Base-by-base conservation (phyloP, 2,888 invertebrate species). In the Xestoiulus laeticollis region DNA sequence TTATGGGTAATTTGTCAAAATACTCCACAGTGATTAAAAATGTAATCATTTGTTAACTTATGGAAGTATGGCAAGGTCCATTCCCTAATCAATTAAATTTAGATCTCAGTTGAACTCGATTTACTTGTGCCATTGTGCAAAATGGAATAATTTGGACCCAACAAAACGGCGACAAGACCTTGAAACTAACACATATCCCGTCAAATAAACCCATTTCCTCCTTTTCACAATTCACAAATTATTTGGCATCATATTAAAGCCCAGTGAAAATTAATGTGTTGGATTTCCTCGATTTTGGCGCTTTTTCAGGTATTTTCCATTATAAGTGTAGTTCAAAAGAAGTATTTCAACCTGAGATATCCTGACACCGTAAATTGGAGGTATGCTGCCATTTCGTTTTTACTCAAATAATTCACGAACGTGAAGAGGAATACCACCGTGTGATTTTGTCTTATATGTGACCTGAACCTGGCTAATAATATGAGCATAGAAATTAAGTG, bases 191-290 rank as follows among this genome's bases (percentile, higher is more conserved):
- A 30, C 26, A 78, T 78, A 78, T 26, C 14, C 26, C 30, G 78
- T 78, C 30, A 78, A 30, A 78, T 78, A 78, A 78, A 78, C 30
- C 26, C 78, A 78, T 78, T 78, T 78, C 78, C 78, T 78, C 8
- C 14, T 19, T 16, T 30, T 78, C 16, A 30, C 78, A 78, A 78
- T 78, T 30, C 78, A 12, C 10, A 26, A 22, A 68, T 68, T 10
- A 26, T 68, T 68, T 68, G 68, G 78, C 78, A 78, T 78, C 78
- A 30, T 30, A 30, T 1, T 22, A 68, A 68, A 68, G 68, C 22
- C 26, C 8, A 26, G 26, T 68, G 68, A 68, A 68, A 53, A 30
- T 78, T 30, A 78, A 78, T 78, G 78, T 30, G 78, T 78, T 78
- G 78, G 78, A 78, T 22, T 78, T 78, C 78, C 78, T 78, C 30